A percentile compares a stretch with the other conserved stretches of the same genome.
Conservation (phyloP, 1,140 invertebrate species). For the Temnothorax nylanderi region DNA sequence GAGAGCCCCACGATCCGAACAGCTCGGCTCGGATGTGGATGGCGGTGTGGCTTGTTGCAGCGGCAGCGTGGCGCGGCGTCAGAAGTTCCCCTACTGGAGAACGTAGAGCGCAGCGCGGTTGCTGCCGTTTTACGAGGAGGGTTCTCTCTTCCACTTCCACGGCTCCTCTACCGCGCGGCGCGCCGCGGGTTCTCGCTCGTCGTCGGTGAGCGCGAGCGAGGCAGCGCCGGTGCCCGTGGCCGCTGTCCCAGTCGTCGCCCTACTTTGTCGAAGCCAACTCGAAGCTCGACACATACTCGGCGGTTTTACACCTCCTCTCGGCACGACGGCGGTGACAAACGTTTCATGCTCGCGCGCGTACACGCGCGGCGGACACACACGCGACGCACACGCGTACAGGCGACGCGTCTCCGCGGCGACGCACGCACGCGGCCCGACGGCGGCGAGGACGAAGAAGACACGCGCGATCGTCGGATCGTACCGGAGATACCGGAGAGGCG, state of each 20-base stretch:
- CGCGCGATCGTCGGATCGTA: slow-evolving; percentile 11
- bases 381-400: slow-evolving; percentile 12
- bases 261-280: slow-evolving; percentile 85
- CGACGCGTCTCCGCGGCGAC: background rate
- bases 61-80: slow-evolving; percentile 48
- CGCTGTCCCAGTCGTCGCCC: slow-evolving; percentile 85
- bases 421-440: slow-evolving; percentile 16
- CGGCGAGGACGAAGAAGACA: slow-evolving; percentile 33
- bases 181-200: slow-evolving; percentile 71
- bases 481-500: background rate
- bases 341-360: slow-evolving; percentile 55
- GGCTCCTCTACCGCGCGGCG: slow-evolving; percentile 77
- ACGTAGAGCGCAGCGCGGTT: slow-evolving; percentile 74
- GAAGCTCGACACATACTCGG: slow-evolving; percentile 78
- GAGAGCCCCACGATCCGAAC: slow-evolving; percentile 15
- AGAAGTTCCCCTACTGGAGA: slow-evolving; percentile 79
- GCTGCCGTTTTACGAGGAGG: slow-evolving; percentile 79
- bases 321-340: slow-evolving; percentile 67
- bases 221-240: slow-evolving; percentile 81
- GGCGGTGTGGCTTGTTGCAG: slow-evolving; percentile 63
- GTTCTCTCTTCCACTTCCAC: slow-evolving; percentile 83
- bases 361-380: slow-evolving; percentile 57
- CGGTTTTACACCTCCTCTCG: slow-evolving; percentile 71
- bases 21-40: slow-evolving; percentile 27
- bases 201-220: slow-evolving; percentile 81